Evolutionary conservation across 2,113 vertebrate species (phyloP).

Genomic region (Empidonax alnorum): DNA sequence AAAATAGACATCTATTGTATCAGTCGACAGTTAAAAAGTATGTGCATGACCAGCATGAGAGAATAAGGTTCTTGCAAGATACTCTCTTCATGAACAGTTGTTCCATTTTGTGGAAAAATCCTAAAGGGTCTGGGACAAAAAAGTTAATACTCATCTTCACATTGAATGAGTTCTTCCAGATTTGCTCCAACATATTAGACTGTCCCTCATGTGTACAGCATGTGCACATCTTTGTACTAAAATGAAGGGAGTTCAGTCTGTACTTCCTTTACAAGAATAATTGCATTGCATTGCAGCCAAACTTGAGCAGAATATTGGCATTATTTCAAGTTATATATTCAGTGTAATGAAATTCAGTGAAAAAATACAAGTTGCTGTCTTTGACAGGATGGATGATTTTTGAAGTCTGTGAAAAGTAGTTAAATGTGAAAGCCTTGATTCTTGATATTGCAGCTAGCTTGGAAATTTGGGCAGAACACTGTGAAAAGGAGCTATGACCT

Average conservation of each 20-base stretch:
- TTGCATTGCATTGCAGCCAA: not conserved
- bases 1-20: not conserved
- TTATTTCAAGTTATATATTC: not conserved
- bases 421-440: not conserved
- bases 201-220: not conserved
- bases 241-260: not conserved
- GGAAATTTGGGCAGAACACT: not conserved
- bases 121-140: not conserved
- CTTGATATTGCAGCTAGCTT: not conserved
- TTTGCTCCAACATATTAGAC: not conserved
- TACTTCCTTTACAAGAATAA: not conserved
- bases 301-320: not conserved
- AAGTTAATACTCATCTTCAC: not conserved
- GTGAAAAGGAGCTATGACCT: not conserved
- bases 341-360: conserved; percentile 3
- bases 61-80: not conserved
- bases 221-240: not conserved
- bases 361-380: not conserved
- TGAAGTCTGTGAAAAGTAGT: not conserved
- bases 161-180: not conserved
- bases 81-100: not conserved
- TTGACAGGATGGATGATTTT: not conserved
- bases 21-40: not conserved
- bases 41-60: not conserved
- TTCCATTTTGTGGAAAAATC: not conserved